Base-by-base conservation (phyloP, 2,113 vertebrate genomes). In the Abramis brama region DNA sequence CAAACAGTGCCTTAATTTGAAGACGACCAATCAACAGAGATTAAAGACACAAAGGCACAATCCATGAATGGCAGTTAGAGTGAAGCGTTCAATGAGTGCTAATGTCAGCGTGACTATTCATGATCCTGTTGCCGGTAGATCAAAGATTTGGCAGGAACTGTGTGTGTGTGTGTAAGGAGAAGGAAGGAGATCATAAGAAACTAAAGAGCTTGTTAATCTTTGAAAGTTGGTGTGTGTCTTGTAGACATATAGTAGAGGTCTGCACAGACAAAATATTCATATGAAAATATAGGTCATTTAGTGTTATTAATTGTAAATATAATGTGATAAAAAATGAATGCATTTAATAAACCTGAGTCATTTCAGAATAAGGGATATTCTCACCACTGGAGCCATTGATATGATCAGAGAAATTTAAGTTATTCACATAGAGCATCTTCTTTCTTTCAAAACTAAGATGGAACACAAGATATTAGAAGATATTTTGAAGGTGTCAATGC, bases 81-180 rank as follows among this genome's bases (percentile, higher is more conserved):
- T 70, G 80, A 82, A 82, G 80, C 19, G 19, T 50, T 82, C 62
- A 47, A 70, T 73, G 47, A 73, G 33, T 6, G 19, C 27, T 73
- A 59, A 74, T 83, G 82, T 59, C 64, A 73, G 68, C n/a, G 82
- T 59, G 81, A 59, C 50, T 83, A 83, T 83, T 83, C 81, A 83
- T 83, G 66, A 73, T 59, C 30, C 81, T 23, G 30, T 33, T 68
- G 36, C n/a, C 17, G 25, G 43, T 9, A 36, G 68, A 83, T 83
- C 82, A 83, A 83, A 83, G 68, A 50, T 43, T 62, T 62, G 57
- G 12, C 11, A 39, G 55, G 52, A 60, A 59, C 12, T 25, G 23
- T 47, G 39, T 75, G 76, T 39, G 23, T 45, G 36, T 74, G 39
- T 79, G 47, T 39, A 25, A 27, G 1, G 60, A 81, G n/a, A 80